These are phyloP conservation scores for Carapus acus DNA, from an alignment of 2,797 vertebrate species.

Conservation along the genomic window DNA sequence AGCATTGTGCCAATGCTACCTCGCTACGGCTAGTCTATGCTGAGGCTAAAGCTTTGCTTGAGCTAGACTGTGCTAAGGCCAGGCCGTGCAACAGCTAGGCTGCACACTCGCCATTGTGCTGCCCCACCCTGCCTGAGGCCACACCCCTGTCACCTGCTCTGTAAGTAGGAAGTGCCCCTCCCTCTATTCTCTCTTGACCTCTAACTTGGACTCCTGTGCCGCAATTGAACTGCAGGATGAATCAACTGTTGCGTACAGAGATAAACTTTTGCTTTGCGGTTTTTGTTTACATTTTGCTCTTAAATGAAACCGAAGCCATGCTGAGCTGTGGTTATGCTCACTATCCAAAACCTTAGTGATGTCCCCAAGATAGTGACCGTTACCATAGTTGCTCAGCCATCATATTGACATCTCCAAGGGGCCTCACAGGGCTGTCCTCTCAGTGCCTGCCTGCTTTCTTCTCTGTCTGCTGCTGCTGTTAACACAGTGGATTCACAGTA, in stretches of 20 bases:
- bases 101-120: conserved; percentile 54
- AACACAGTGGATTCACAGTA: conserved; percentile 61
- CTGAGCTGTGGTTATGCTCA: conserved; percentile 38
- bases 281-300: conserved; percentile 34
- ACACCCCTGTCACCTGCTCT: conserved; percentile 93
- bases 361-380: conserved; percentile 31
- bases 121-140: conserved; percentile 85
- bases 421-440: conserved; percentile 73
- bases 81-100: conserved; percentile 58
- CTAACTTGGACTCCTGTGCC: conserved; percentile 56
- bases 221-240: conserved; percentile 42
- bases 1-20: conserved; percentile 71
- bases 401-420: conserved; percentile 39
- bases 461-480: conserved; percentile 57
- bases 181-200: conserved; percentile 75
- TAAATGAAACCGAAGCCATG: conserved; percentile 51
- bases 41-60: conserved; percentile 59
- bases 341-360: background rate
- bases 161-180: conserved; percentile 97
- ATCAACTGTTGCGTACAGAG: conserved; percentile 17
- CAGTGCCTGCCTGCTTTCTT: conserved; percentile 58
- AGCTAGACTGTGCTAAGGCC: conserved; percentile 63
- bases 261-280: conserved; percentile 27
- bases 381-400: conserved; percentile 50
- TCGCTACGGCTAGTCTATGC: conserved; percentile 53